These are phyloP conservation scores for Empis stercorea DNA, from an alignment of 2,888 invertebrate species.

Conservation along the genomic window DNA sequence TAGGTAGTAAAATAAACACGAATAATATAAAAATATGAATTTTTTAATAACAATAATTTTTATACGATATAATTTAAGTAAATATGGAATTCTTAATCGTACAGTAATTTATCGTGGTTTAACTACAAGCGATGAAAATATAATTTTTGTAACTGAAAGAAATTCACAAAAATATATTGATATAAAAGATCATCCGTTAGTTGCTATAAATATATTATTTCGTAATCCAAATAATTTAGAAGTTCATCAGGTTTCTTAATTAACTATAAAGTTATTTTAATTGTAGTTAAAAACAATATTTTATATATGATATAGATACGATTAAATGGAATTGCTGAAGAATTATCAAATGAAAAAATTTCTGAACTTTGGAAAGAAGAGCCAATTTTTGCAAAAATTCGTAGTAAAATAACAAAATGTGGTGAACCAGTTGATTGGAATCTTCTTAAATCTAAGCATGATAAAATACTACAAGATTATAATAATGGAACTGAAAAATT, in stretches of 20 bases:
- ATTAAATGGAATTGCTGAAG: slow-evolving; percentile 24
- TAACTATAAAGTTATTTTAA: no score
- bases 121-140: slow-evolving; percentile 7
- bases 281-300: background rate
- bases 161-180: slow-evolving; percentile 26
- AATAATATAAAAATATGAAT: background rate
- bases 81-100: slow-evolving; percentile 28
- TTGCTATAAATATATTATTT: slow-evolving; percentile 21
- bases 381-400: slow-evolving; percentile 21
- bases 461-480: slow-evolving; percentile 17
- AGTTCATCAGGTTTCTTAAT: slow-evolving; percentile 6
- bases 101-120: slow-evolving; percentile 27
- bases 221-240: background rate
- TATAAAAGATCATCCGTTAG: slow-evolving; percentile 21
- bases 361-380: slow-evolving; percentile 24
- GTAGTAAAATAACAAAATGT: slow-evolving; percentile 24
- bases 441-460: slow-evolving; percentile 19
- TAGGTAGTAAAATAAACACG: no score
- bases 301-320: slow-evolving; percentile 9
- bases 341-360: slow-evolving; percentile 19
- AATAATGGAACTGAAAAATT: slow-evolving; percentile 15
- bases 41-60: background rate
- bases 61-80: slow-evolving; percentile 11
- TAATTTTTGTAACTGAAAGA: slow-evolving; percentile 26
- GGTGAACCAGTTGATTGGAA: slow-evolving; percentile 22